A percentile compares a stretch with the other conserved stretches of the same genome.
Evolutionary conservation across 2,113 vertebrate genomes (phyloP).

Genomic region (Mormyrus iriodes): DNA sequence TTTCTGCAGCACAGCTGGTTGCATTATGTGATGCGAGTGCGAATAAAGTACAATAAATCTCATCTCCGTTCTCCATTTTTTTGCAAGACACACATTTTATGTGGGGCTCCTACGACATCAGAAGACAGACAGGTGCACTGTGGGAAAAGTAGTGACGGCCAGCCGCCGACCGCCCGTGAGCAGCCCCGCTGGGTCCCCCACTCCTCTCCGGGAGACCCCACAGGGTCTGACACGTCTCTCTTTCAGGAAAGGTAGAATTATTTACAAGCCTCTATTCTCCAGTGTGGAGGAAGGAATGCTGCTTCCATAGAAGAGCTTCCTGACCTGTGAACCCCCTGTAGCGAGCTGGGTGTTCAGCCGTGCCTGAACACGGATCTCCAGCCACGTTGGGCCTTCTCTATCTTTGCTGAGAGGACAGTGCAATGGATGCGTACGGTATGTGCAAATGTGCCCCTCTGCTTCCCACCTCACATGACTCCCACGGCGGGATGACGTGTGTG

Average conservation of each 20-base stretch:
- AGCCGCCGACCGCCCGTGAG: not conserved
- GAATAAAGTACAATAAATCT: not conserved
- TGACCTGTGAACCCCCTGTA: constrained; percentile 7
- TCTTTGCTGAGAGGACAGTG: not conserved
- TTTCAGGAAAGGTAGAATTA: not conserved
- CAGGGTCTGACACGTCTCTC: constrained; percentile 32
- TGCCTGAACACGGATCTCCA: not conserved
- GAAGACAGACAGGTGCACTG: not conserved
- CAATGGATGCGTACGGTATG: not conserved
- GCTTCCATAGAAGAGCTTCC: not conserved
- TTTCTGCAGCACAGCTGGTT: not conserved
- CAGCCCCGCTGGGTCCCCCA: not conserved
- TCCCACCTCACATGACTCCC: not conserved
- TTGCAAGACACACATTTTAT: not conserved
- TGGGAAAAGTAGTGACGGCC: not conserved
- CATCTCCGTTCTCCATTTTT: not conserved
- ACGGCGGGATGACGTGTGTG: not conserved
- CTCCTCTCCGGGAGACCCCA: not conserved
- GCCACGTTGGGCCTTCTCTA: not conserved
- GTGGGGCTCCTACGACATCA: not conserved
- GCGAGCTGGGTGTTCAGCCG: constrained; percentile 13
- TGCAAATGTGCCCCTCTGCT: not conserved
- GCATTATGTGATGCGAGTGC: not conserved
- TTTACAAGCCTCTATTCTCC: constrained; percentile 22
- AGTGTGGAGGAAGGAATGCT: not conserved